Conservation (phyloP, 2,797 vertebrate genomes). For the Acestrorhynchus altus region DNA sequence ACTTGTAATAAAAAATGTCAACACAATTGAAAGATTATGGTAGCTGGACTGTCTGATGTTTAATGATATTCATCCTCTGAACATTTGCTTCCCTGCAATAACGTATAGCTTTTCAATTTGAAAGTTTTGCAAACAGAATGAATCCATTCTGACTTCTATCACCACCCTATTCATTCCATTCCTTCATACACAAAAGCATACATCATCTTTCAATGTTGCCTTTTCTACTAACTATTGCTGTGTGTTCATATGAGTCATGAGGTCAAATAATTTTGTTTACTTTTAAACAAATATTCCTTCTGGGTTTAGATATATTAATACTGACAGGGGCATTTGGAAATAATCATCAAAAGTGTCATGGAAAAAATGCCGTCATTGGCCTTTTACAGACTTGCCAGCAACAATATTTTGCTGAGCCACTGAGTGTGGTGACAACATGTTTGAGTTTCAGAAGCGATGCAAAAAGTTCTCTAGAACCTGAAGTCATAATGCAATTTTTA, state of each 20-base stretch:
- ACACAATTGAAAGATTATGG: too few relatives aligned
- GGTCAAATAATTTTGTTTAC: conserved; percentile 75
- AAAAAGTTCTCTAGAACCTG: not conserved
- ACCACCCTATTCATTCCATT: conserved; percentile 55
- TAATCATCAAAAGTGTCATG: conserved; percentile 84
- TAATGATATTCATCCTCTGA: conserved; percentile 54
- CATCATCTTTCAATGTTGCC: conserved; percentile 69
- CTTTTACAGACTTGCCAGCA: conserved; percentile 72
- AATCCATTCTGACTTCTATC: conserved; percentile 50
- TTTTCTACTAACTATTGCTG: conserved; percentile 69
- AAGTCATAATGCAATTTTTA: not conserved
- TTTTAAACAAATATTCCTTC: conserved; percentile 75
- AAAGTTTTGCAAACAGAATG: conserved; percentile 71
- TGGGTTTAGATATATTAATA: conserved; percentile 74
- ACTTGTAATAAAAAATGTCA: too few relatives aligned
- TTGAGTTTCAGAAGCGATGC: conserved; percentile 59
- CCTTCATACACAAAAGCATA: conserved; percentile 72
- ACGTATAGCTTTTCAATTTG: conserved; percentile 69
- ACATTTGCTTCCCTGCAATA: conserved; percentile 67
- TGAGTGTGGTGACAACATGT: conserved; percentile 66
- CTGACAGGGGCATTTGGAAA: conserved; percentile 84
- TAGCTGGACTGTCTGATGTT: not conserved
- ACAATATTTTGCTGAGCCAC: conserved; percentile 79
- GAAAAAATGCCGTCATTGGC: conserved; percentile 78
- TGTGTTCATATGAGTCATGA: conserved; percentile 63